phyloP scores from a whole-genome alignment of 2,888 invertebrate genomes.

The Patella depressa region DNA sequence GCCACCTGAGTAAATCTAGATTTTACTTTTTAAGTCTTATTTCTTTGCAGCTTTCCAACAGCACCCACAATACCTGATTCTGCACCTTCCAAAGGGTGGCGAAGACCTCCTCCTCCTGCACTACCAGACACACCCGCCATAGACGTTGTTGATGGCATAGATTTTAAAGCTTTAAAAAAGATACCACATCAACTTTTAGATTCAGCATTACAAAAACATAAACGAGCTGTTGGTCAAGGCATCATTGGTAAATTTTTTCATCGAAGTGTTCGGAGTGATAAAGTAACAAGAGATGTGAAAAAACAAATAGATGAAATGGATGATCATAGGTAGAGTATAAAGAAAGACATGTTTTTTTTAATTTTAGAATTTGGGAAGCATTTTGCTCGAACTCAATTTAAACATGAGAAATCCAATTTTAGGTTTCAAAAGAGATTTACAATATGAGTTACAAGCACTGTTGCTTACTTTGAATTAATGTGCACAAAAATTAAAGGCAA shows the following conservation, averaged over 20 bases:
- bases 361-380: not conserved
- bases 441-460: too few relatives aligned
- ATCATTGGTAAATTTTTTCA: conserved; percentile 85
- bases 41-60: not conserved
- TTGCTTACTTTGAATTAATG: too few relatives aligned
- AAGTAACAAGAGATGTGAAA: conserved; percentile 76
- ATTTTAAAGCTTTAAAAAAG: conserved; percentile 61
- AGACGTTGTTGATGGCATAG: conserved; percentile 50
- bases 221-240: conserved; percentile 88
- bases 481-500: too few relatives aligned
- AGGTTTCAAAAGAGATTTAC: too few relatives aligned
- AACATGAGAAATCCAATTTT: too few relatives aligned
- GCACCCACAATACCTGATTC: not conserved
- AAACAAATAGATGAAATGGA: conserved; percentile 90
- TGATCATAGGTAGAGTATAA: conserved; percentile 78
- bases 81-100: conserved; percentile 31
- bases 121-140: conserved; percentile 49
- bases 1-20: too few relatives aligned
- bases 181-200: conserved; percentile 77
- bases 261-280: conserved; percentile 72
- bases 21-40: not conserved
- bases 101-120: conserved; percentile 45
- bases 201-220: conserved; percentile 89
- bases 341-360: conserved; percentile 20
- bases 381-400: too few relatives aligned